Evolutionary conservation across 2,888 invertebrate species (phyloP).

Genomic region (Polia nebulosa): DNA sequence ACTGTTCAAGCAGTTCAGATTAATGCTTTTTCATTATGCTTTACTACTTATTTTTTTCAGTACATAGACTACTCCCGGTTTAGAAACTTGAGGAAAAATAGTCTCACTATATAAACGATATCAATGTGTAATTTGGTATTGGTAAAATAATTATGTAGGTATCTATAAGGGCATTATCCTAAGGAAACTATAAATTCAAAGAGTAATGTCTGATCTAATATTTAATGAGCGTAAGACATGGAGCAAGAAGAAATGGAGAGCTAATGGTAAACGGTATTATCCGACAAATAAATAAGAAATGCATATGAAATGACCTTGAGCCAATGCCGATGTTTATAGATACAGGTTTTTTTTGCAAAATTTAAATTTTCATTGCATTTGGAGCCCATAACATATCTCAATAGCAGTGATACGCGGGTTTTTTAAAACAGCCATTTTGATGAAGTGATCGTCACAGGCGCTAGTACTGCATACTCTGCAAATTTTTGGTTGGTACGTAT

Average conservation of each 20-base stretch:
- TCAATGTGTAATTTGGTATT: not conserved
- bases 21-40: too few species aligned
- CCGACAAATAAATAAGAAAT: not conserved
- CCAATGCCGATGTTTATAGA: too few species aligned
- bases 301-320: not conserved
- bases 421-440: too few species aligned
- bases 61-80: not conserved
- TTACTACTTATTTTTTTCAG: too few species aligned
- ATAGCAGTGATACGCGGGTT: too few species aligned
- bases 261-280: not conserved
- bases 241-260: constrained; percentile 14
- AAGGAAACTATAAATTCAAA: constrained; percentile 22
- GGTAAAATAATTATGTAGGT: not conserved
- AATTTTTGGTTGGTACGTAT: too few species aligned
- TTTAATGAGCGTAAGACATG: not conserved
- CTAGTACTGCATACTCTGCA: too few species aligned
- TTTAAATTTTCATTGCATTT: too few species aligned
- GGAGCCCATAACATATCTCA: too few species aligned
- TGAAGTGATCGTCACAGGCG: too few species aligned
- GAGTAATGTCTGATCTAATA: not conserved
- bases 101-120: not conserved
- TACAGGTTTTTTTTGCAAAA: not conserved
- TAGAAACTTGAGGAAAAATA: not conserved
- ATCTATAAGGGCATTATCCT: not conserved
- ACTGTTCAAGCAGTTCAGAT: too few species aligned